A percentile compares a stretch with the other conserved stretches of the same genome.
phyloP scores from a whole-genome alignment of 2,888 invertebrate genomes.

The Theristus sp. region DNA sequence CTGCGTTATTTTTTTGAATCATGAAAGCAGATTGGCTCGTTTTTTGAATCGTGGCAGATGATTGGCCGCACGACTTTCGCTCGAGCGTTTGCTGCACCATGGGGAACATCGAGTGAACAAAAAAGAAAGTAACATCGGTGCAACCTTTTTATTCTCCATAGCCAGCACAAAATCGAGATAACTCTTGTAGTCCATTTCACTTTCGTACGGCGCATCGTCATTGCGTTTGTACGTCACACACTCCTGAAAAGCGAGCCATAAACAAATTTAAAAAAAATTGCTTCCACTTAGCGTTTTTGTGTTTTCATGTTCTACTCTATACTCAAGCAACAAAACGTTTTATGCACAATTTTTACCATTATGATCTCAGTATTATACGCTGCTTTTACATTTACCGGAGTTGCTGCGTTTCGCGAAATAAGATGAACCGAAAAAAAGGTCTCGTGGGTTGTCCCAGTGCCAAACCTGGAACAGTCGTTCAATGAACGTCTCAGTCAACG shows the following conservation, averaged over 20 bases:
- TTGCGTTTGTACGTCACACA: conserved; percentile 48
- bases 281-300: too few relatives aligned
- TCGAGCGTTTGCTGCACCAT: too few relatives aligned
- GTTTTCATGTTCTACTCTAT: too few relatives aligned
- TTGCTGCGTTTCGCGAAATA: too few relatives aligned
- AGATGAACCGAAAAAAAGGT: too few relatives aligned
- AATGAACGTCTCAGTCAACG: conserved; percentile 69
- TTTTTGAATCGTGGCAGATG: background rate
- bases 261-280: too few relatives aligned
- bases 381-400: too few relatives aligned
- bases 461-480: conserved; percentile 45
- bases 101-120: background rate
- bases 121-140: background rate
- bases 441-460: too few relatives aligned
- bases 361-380: too few relatives aligned
- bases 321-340: too few relatives aligned
- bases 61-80: background rate
- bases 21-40: too few relatives aligned
- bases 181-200: conserved; percentile 90
- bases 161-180: conserved; percentile 84
- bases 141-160: conserved; percentile 53
- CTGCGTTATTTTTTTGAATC: background rate
- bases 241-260: conserved; percentile 54
- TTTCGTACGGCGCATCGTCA: conserved; percentile 44
- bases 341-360: too few relatives aligned